Conservation (phyloP, 2,797 vertebrate genomes). For the Falco novaeseelandiae region DNA sequence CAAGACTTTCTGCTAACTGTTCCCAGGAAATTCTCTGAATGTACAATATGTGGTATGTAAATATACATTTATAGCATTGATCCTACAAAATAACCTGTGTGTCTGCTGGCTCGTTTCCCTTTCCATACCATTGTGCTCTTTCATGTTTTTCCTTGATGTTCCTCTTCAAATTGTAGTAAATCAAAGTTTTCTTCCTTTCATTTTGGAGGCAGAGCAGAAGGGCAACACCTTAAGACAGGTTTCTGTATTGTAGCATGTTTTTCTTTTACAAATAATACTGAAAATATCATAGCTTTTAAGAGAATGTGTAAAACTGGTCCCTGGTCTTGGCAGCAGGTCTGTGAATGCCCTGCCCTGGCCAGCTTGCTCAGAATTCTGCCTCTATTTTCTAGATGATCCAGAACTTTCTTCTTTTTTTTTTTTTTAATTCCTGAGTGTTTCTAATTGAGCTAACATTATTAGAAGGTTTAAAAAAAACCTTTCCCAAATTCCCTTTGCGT, state of each 20-base stretch:
- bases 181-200: not conserved
- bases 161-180: not conserved
- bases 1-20: not conserved
- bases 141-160: not conserved
- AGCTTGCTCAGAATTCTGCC: not conserved
- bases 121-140: not conserved
- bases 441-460: conserved; percentile 82
- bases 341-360: not conserved
- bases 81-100: not conserved
- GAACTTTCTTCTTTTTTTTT: conserved; percentile 33
- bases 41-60: not conserved
- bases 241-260: not conserved
- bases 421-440: conserved; percentile 58
- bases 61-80: not conserved
- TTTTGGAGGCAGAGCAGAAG: not conserved
- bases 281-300: not conserved
- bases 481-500: conserved; percentile 80
- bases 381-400: conserved; percentile 55
- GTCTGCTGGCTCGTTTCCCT: not conserved
- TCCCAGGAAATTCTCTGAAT: not conserved
- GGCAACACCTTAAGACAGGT: not conserved
- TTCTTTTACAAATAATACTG: not conserved
- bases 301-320: not conserved
- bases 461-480: conserved; percentile 34
- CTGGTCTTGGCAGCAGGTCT: not conserved